A percentile compares a stretch with the other conserved stretches of the same genome.
Evolutionary conservation across 1,140 invertebrate species (phyloP).

Genomic region (Protaetia brevitarsis): DNA sequence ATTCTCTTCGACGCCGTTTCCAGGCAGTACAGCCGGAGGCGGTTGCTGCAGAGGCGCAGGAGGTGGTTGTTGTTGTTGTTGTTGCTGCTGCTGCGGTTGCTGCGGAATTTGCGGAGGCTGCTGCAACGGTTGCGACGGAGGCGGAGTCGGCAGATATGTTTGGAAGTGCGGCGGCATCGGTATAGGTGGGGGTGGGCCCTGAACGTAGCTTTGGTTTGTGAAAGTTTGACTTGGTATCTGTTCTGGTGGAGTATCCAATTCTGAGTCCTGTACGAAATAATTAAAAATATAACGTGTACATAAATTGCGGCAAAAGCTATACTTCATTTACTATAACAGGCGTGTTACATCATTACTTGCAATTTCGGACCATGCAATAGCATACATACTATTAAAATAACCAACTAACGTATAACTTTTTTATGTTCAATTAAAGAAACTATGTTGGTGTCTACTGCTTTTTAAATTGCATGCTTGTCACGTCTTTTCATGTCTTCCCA

Average conservation of each 20-base stretch:
- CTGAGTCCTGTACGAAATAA: conserved; percentile 61
- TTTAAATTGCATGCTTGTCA: too few relatives aligned
- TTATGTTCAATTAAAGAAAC: too few relatives aligned
- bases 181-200: conserved; percentile 37
- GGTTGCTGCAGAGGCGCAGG: conserved; percentile 26
- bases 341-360: too few relatives aligned
- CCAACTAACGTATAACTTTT: too few relatives aligned
- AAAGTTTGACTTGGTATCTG: conserved; percentile 72
- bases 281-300: neutral
- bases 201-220: conserved; percentile 69
- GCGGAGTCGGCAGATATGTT: conserved; percentile 21
- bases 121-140: conserved; percentile 26
- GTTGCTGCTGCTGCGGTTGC: conserved; percentile 22
- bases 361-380: too few relatives aligned
- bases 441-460: too few relatives aligned
- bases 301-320: conserved; percentile 13
- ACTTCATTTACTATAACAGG: conserved; percentile 6
- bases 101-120: conserved; percentile 25
- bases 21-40: conserved; percentile 22
- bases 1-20: conserved; percentile 27
- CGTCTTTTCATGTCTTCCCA: too few relatives aligned
- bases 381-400: too few relatives aligned
- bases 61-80: conserved; percentile 22
- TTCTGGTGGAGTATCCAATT: conserved; percentile 63
- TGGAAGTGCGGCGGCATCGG: conserved; percentile 43